These are phyloP conservation scores for Petromus typicus DNA, from an alignment of 2,113 vertebrate species.

Conservation along the genomic window DNA sequence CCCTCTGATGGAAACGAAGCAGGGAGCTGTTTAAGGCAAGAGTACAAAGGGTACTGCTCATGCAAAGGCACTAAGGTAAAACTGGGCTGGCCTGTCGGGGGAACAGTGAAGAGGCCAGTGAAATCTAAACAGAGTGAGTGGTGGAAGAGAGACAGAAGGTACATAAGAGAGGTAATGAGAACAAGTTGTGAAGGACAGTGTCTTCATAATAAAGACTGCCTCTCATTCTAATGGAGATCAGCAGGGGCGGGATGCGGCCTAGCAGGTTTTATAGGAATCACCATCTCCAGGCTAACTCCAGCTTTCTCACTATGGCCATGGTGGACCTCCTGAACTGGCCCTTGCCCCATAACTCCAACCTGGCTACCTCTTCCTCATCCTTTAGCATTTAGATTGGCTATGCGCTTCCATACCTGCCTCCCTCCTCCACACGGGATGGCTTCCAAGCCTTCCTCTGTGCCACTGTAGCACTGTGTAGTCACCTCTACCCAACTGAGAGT, in stretches of 20 bases:
- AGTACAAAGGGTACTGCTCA: background rate
- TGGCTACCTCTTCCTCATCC: background rate
- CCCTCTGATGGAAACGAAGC: background rate
- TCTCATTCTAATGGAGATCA: conserved; percentile 25
- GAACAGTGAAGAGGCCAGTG: background rate
- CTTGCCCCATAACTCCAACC: background rate
- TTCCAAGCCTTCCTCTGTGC: conserved; percentile 4
- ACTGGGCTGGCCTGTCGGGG: background rate
- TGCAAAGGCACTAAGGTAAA: background rate
- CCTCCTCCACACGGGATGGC: background rate
- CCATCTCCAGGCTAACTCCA: background rate
- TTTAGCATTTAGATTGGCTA: conserved; percentile 38
- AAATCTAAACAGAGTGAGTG: background rate
- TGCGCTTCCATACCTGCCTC: conserved; percentile 16
- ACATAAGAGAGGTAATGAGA: background rate
- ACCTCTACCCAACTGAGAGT: background rate
- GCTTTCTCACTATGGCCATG: background rate
- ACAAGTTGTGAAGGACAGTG: background rate
- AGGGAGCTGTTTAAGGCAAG: conserved; percentile 9
- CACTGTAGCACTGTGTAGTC: background rate
- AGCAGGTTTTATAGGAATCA: background rate
- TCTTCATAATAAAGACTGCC: conserved; percentile 2
- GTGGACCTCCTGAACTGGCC: background rate
- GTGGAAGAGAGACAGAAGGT: background rate
- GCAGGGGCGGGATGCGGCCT: background rate